Evolutionary conservation across 1,140 invertebrate species (phyloP).

Genomic region (Diorhabda sublineata): DNA sequence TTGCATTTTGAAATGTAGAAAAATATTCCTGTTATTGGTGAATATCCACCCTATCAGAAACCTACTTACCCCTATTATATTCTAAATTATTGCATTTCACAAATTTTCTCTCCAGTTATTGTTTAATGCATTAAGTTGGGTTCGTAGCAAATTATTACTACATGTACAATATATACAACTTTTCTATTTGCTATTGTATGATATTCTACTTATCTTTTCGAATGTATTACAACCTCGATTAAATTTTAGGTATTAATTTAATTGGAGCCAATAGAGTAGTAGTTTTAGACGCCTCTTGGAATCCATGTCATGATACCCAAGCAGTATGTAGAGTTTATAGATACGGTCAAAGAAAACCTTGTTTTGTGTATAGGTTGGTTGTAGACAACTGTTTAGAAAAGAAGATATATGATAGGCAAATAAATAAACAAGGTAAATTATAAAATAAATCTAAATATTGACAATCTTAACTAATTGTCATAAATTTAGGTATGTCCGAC

Average conservation of each 20-base stretch:
- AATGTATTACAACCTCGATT: conserved; percentile 52
- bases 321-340: conserved; percentile 96
- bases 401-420: conserved; percentile 97
- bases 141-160: too few species aligned
- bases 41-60: too few species aligned
- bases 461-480: too few species aligned
- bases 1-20: too few species aligned
- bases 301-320: conserved; percentile 99
- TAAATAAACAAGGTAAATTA: conserved; percentile 82
- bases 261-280: conserved; percentile 96
- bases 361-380: conserved; percentile 93
- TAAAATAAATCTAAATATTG: background rate
- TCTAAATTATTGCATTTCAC: too few species aligned
- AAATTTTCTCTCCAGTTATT: too few species aligned
- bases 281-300: conserved; percentile 98
- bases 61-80: too few species aligned
- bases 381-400: conserved; percentile 96
- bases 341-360: conserved; percentile 92
- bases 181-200: too few species aligned
- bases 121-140: too few species aligned
- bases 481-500: conserved; percentile 72
- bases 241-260: conserved; percentile 76
- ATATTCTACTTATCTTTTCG: too few species aligned
- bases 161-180: too few species aligned
- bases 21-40: too few species aligned